Base-by-base conservation (phyloP, 2,888 invertebrate species). In the Hydropsyche betteni region DNA sequence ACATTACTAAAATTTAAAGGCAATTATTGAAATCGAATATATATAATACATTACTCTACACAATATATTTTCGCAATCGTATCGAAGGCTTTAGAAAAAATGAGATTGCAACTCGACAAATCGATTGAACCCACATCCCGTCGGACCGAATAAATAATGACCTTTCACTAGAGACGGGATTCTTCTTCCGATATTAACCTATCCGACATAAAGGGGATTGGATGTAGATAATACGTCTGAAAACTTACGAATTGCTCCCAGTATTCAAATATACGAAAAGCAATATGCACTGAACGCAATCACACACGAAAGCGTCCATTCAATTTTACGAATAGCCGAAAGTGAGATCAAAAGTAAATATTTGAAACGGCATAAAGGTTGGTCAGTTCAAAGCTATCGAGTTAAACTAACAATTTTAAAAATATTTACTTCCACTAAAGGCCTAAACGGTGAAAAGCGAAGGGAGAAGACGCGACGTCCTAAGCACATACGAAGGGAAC, bases 141-240 rank as follows among this genome's bases (percentile, higher is more conserved):
- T 44, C 33, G 64, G 12, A 33, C 44, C 61, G 51, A 58, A 75
- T 78, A 78, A 73, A 44, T 78, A 76, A 78, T 74, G 75, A 74
- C 75, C 76, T 69, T 58, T 76, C 72, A 69, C 64, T 58, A 38
- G 61, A 78, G 78, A 78, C 76, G 76, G 76, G 74, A 34, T 78
- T 78, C 75, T 78, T 78, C 78, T 75, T 58, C 24, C 69, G 16
- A 44, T 44, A 44, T 44, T 44, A 44, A 44, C 6, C 44, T 10
- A 44, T 8, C 44, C 44, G 44, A 24, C 24, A 24, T 24, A 24
- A 51, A 51, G 51, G 51, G 51, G 51, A 51, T 51, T 8, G n/a
- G 51, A n/a, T 2, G 10, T 12, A 51, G 51, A n/a, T 51, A 51
- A 1, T 12, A 2, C 2, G 8, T 51, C 51, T 12, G 24, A 24